Base-by-base conservation (phyloP, 1,140 invertebrate species). In the Drosophila paulistorum region DNA sequence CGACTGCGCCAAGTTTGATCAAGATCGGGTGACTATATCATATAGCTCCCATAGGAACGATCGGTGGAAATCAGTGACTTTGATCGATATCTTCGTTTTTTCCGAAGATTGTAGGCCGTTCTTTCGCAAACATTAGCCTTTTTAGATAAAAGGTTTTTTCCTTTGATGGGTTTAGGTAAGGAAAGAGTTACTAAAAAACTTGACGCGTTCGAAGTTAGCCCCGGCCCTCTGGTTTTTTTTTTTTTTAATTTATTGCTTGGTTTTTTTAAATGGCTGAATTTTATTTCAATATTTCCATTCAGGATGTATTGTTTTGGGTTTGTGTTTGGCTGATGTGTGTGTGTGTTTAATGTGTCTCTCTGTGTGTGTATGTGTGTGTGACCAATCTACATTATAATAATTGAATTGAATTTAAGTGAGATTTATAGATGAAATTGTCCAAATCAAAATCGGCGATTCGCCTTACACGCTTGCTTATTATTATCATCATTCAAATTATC, bases 241-340 rank as follows among this genome's bases (percentile, higher is more conserved):
- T 23, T 7, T 23, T 23, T 48, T 9, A 20, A 20, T 11, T 37
- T 48, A 17, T 48, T 11, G n/a, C 17, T 59, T 59, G 57, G 57
- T 59, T 59, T 59, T 30, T 59, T 59, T 14, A 59, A 59, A 59
- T 59, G 57, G 57, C 57, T 59, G 57, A 59, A 59, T 59, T 59
- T 59, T 59, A 59, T 59, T 59, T 59, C 57, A 59, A 59, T 59
- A 59, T 59, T 33, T 37, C 57, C 57, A 37, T 13, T 59, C 7
- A 20, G 45, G 45, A 51, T 51, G 17, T 51, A 51, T 51, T 51
- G 17, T 51, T 20, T 51, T 51, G 17, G 17, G 45, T 26, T 26
- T 51, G 45, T 51, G 45, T 51, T 51, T 51, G 57, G 33, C 35
- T 59, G 57, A 37, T 11, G 51, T 51, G 48, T 51, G 45, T 51